Percentiles rank a stretch among this genome's conserved stretches.
Evolutionary conservation across 2,888 invertebrate genomes (phyloP).

Genomic region (Trichopoda pennipes): DNA sequence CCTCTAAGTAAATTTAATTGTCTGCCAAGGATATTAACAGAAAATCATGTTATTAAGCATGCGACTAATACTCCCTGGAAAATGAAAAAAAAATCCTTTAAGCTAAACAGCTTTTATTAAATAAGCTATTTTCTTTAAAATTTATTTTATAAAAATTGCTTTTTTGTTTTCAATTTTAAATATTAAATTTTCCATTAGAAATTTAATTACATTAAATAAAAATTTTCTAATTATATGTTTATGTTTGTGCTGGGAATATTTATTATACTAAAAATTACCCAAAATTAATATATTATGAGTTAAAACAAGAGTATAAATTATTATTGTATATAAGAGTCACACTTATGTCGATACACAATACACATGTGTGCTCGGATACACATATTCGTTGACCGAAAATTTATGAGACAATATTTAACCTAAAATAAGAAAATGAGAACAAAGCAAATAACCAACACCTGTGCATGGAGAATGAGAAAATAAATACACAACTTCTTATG

Average conservation of each 20-base stretch:
- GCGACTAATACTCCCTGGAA: too few species aligned
- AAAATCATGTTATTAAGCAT: too few species aligned
- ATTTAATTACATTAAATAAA: neutral
- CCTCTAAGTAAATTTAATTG: too few species aligned
- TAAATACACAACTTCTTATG: neutral
- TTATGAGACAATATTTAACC: constrained; percentile 18
- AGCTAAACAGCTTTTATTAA: too few species aligned
- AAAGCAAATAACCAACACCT: neutral
- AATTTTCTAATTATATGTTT: neutral
- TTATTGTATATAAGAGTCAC: neutral
- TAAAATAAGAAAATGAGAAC: neutral
- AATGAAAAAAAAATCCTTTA: too few species aligned
- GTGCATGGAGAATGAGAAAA: neutral
- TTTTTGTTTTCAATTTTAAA: too few species aligned
- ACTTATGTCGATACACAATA: neutral
- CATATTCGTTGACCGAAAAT: constrained; percentile 25
- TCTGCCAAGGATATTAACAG: too few species aligned
- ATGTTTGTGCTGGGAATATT: neutral
- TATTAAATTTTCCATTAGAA: neutral
- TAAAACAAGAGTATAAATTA: neutral
- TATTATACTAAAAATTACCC: neutral
- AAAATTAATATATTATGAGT: neutral
- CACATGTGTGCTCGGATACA: neutral
- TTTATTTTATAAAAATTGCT: too few species aligned
- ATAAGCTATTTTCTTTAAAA: too few species aligned